These are phyloP conservation scores for Philhelius pedissequus DNA, from an alignment of 2,888 invertebrate species.

Conservation along the genomic window DNA sequence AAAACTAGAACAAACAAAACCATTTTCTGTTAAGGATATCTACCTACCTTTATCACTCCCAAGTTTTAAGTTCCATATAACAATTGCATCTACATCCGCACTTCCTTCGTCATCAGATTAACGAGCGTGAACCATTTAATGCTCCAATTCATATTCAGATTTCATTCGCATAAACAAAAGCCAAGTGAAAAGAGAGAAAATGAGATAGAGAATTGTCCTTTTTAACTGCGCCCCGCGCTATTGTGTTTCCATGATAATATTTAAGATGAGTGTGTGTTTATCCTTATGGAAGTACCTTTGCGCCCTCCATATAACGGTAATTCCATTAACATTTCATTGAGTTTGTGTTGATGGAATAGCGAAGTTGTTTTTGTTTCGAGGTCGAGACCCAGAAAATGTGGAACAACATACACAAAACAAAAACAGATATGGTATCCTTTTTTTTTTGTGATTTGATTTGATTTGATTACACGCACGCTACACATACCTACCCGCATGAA, in stretches of 20 bases:
- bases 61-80: conserved; percentile 23
- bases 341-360: conserved; percentile 67
- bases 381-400: conserved; percentile 58
- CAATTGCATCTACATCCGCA: not conserved
- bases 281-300: conserved; percentile 36
- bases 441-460: conserved; percentile 52
- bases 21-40: not conserved
- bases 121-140: conserved; percentile 69
- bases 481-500: conserved; percentile 17
- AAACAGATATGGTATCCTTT: conserved; percentile 55
- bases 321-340: conserved; percentile 69
- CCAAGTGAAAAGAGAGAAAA: not conserved
- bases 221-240: conserved; percentile 22
- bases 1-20: conserved; percentile 64
- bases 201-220: conserved; percentile 60
- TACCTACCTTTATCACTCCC: conserved; percentile 29
- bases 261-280: conserved; percentile 16
- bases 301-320: conserved; percentile 49
- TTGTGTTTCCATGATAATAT: conserved; percentile 14
- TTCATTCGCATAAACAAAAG: conserved; percentile 67
- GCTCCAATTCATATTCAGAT: conserved; percentile 69
- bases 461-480: conserved; percentile 66
- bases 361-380: conserved; percentile 39
- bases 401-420: conserved; percentile 52
- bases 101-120: conserved; percentile 40